Percentiles rank a stretch among this genome's conserved stretches.
These are phyloP conservation scores for Gymnocephalus cernua DNA, from an alignment of 2,113 vertebrate species.

Conservation along the genomic window DNA sequence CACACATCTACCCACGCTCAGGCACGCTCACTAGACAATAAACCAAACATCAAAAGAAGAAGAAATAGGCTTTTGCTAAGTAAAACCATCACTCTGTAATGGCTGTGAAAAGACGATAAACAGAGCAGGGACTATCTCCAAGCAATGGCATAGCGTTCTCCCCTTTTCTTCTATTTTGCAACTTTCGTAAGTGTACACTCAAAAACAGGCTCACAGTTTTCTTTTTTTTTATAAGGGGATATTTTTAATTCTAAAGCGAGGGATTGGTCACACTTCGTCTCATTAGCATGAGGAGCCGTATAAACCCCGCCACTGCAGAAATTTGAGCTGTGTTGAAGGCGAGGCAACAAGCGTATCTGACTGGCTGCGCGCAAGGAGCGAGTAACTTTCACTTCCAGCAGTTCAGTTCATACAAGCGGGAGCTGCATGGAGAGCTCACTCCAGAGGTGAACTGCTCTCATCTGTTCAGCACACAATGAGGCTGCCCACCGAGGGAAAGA, in stretches of 20 bases:
- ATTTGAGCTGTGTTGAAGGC: slow-evolving; percentile 78
- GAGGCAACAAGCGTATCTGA: slow-evolving; percentile 73
- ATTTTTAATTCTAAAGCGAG: slow-evolving; percentile 83
- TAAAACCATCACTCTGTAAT: slow-evolving; percentile 56
- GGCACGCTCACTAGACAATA: slow-evolving; percentile 32
- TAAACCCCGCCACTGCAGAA: slow-evolving; percentile 85
- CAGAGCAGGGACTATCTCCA: slow-evolving; percentile 64
- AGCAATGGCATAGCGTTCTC: slow-evolving; percentile 56
- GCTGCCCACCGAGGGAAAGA: slow-evolving; percentile 53
- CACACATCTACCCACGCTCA: neutral
- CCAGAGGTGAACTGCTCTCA: slow-evolving; percentile 61
- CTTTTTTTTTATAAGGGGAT: slow-evolving; percentile 61
- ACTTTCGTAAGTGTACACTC: slow-evolving; percentile 56
- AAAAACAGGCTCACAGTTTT: slow-evolving; percentile 69
- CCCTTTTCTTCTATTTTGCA: slow-evolving; percentile 51
- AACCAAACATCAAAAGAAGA: slow-evolving; percentile 52
- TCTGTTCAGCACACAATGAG: slow-evolving; percentile 55
- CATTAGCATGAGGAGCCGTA: slow-evolving; percentile 92
- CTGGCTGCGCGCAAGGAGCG: slow-evolving; percentile 74
- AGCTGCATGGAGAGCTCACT: slow-evolving; percentile 69
- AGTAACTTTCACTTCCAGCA: slow-evolving; percentile 81
- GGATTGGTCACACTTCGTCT: slow-evolving; percentile 82
- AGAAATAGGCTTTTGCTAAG: slow-evolving; percentile 43
- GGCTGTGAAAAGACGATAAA: slow-evolving; percentile 68
- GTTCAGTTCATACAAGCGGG: slow-evolving; percentile 66